These are phyloP conservation scores for Halocynthia aurantium DNA, from an alignment of 23 tunicate species.

Conservation along the genomic window DNA sequence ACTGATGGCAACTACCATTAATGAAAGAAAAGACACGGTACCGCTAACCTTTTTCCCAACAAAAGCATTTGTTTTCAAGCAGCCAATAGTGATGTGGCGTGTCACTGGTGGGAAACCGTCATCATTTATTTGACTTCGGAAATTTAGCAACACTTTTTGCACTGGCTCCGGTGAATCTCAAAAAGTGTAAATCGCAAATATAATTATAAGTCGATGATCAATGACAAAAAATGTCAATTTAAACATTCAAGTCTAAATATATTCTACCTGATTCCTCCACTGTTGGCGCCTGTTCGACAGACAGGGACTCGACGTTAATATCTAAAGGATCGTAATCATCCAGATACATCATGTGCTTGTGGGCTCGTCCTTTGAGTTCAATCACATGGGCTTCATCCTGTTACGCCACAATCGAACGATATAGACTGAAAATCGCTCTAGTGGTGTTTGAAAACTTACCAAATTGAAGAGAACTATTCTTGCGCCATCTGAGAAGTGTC, in stretches of 20 bases:
- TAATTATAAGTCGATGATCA: not conserved
- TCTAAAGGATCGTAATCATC: constrained; percentile 71
- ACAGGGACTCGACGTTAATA: constrained; percentile 66
- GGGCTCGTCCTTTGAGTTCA: constrained; percentile 50
- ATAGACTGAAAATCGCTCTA: not conserved
- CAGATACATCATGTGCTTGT: constrained; percentile 83
- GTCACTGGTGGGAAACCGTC: constrained; percentile 42
- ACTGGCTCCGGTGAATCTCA: constrained; percentile 36
- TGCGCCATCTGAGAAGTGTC: constrained; percentile 68
- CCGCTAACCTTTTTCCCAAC: constrained; percentile 53
- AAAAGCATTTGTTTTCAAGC: constrained; percentile 46
- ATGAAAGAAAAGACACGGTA: not conserved
- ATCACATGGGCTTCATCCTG: constrained; percentile 78
- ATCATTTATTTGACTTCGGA: constrained; percentile 53
- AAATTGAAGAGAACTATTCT: constrained; percentile 64
- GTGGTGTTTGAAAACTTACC: constrained; percentile 20
- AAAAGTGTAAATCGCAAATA: not conserved
- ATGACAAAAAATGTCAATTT: not conserved
- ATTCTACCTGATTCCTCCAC: constrained; percentile 28
- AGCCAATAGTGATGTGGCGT: constrained; percentile 43
- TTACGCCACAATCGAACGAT: not conserved
- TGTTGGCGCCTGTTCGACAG: constrained; percentile 12
- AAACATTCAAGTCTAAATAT: not conserved
- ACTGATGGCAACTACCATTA: too few relatives aligned
- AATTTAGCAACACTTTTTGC: constrained; percentile 32